phyloP scores from a whole-genome alignment of 2,113 vertebrate species.

The Sclerurus mexicanus region DNA sequence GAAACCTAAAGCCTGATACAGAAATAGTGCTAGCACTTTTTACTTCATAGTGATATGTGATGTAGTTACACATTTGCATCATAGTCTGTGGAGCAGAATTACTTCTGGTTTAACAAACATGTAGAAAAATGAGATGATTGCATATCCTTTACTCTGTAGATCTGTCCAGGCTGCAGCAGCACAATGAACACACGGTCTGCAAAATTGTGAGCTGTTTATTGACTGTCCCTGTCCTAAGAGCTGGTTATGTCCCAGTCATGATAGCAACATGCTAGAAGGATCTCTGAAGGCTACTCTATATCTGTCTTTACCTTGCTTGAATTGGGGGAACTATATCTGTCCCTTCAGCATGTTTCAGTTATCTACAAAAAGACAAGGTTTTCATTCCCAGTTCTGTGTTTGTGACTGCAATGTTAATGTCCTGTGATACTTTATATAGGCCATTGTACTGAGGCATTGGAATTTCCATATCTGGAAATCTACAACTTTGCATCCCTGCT shows the following conservation, averaged over 20 bases:
- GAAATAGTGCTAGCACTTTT: not conserved
- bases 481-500: not conserved
- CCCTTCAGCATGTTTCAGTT: rapidly evolving
- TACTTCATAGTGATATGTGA: not conserved
- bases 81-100: not conserved
- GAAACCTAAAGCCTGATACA: not conserved
- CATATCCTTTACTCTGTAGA: not conserved
- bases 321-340: not conserved
- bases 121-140: not conserved
- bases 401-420: not conserved
- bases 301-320: not conserved
- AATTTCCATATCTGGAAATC: not conserved
- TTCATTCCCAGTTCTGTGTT: not conserved
- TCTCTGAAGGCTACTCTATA: not conserved
- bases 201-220: not conserved
- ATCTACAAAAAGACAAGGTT: not conserved
- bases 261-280: not conserved
- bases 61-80: not conserved
- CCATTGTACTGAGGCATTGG: rapidly evolving
- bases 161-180: not conserved
- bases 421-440: not conserved
- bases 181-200: not conserved
- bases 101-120: not conserved
- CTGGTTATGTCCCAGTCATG: not conserved
- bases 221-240: not conserved